These are phyloP conservation scores for Phylloscopus collybita DNA, from an alignment of 2,797 vertebrate species.

Conservation along the genomic window DNA sequence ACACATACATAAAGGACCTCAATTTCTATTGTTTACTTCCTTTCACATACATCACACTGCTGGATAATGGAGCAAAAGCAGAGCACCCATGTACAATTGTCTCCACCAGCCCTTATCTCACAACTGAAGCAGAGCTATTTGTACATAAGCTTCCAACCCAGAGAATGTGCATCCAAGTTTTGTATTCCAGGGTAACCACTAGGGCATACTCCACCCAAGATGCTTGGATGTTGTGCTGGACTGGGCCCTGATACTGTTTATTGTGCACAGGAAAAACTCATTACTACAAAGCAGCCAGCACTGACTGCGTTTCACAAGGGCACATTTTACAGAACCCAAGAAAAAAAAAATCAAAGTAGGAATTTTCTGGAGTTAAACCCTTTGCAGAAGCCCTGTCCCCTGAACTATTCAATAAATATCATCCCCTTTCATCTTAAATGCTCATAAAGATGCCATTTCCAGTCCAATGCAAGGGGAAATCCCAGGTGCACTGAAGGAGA, in stretches of 20 bases:
- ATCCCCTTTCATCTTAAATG: not conserved
- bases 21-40: slow-evolving; percentile 20
- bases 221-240: slow-evolving; percentile 30
- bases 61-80: not conserved
- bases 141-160: not conserved
- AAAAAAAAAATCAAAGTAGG: not conserved
- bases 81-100: not conserved
- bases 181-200: slow-evolving; percentile 52
- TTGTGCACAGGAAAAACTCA: slow-evolving; percentile 23
- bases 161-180: slow-evolving; percentile 17
- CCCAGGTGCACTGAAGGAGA: not conserved
- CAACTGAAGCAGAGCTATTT: not conserved
- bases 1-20: not conserved
- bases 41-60: not conserved
- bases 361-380: not conserved
- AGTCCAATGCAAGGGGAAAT: not conserved
- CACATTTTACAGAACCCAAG: not conserved
- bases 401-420: not conserved
- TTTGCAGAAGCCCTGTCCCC: not conserved
- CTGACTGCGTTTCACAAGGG: not conserved
- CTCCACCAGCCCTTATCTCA: slow-evolving; percentile 8
- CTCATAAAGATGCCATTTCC: not conserved
- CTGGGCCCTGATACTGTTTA: slow-evolving; percentile 21
- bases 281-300: slow-evolving; percentile 9
- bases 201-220: slow-evolving; percentile 58